Evolutionary conservation across 2,888 invertebrate genomes (phyloP), one percentile per base, ranked within the genome.

Genomic region (Norana najaformis): DNA sequence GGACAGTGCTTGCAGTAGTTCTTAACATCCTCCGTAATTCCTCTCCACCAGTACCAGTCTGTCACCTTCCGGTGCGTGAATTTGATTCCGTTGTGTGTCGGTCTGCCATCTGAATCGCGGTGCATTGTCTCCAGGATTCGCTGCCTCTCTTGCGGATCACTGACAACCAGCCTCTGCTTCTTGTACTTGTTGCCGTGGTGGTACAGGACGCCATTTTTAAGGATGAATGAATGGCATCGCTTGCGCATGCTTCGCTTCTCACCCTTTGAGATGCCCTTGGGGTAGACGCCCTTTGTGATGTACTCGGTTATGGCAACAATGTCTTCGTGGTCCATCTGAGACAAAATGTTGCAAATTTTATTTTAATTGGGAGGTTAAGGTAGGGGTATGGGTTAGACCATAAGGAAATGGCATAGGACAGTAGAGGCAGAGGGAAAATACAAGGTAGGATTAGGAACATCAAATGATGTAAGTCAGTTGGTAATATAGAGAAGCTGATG

Each of bases 231-330:
- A 1, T 47, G 41, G 89, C 47, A 41, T 0, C 89, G 35, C 37
- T 89, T 89, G 89, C 89, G 89, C 89, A 89, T 89, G 53, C 37
- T 89, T 11, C 89, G 89, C 35, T 69, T 41, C 89, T 89, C 89
- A 16, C n/a, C 53, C 37, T 89, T 89, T 34, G 89, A 53, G 35
- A 89, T 38, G n/a, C 53, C 53, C 13, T 30, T 1, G 0, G 89
- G 89, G 69, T 89, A 89, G 89, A 89, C 89, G 89, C 89, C 53
- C 37, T 69, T 41, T 69, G 89, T 89, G 0, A 89, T n/a, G 89
- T 89, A 89, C n/a, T 69, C 69, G 36, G 47, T 47, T 14, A 89
- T 69, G 36, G 89, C 89, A 16, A 18, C 37, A 5, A 89, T 69
- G 89, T 89, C 41, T 13, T 89, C 89, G n/a, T 69, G 20, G 37